Base-by-base conservation (phyloP, 2,113 vertebrate genomes). In the Arothron firmamentum region DNA sequence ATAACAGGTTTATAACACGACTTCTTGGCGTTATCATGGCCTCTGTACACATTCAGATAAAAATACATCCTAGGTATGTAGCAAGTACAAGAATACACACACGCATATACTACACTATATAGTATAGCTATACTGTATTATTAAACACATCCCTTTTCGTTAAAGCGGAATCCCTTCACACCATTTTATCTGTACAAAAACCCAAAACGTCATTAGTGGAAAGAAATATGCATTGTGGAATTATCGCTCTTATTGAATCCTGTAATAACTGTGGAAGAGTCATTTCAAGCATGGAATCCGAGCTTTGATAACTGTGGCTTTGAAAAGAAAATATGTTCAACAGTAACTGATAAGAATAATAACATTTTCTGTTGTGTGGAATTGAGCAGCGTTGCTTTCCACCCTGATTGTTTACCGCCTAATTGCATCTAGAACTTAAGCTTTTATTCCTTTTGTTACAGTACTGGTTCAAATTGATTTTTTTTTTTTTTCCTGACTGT, bases 281-380 rank as follows among this genome's bases (percentile, higher is more conserved):
- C 70, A 80, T 70, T 70, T 74, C 80, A 83, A 81, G 73, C 81
- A 79, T 85, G 85, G 84, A 82, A 87, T 85, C 80, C 73, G 55
- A 55, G 56, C 66, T 56, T 55, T 67, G 56, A 56, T 64, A 28
- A 57, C 67, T 47, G 72, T 46, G 52, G 56, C 42, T 14, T 70
- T 72, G 73, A 65, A 78, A 83, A 74, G 54, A 57, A 41, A 74
- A 58, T 1, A 38, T 38, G 8, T 38, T 38, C 52, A 48, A 31
- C 25, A 34, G 21, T 4, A 23, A 54, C 65, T 61, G 78, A 78
- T 78, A 70, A 76, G 51, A 66, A 7, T 54, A 70, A 57, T 28
- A 71, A 60, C 62, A 65, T 12, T 25, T 51, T 47, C 65, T 51
- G 13, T 48, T 21, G 5, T 62, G 53, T 21, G 7, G 65, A 49